These are phyloP conservation scores for Adrianichthys oophorus DNA, from an alignment of 2,797 vertebrate species.

Conservation along the genomic window DNA sequence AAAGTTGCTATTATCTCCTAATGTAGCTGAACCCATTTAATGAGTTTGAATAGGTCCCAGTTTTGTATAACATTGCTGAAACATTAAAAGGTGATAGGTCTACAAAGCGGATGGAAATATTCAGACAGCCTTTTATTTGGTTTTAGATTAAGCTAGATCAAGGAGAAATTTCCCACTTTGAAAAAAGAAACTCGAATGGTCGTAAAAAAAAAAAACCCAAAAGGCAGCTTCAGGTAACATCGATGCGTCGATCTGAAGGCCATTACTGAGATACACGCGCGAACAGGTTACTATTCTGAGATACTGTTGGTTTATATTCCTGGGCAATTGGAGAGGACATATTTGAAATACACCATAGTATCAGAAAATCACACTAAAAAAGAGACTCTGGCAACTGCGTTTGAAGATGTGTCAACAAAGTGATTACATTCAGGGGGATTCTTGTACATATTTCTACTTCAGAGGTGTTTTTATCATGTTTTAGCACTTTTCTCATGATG, in stretches of 20 bases:
- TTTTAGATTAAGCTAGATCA: not conserved
- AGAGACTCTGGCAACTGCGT: too few species aligned
- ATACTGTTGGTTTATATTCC: not conserved
- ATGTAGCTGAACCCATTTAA: not conserved
- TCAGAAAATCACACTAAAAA: too few species aligned
- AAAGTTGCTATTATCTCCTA: constrained; percentile 8
- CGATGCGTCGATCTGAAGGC: not conserved
- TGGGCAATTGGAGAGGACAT: too few species aligned
- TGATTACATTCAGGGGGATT: too few species aligned
- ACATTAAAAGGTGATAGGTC: constrained; percentile 4
- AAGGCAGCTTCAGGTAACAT: not conserved
- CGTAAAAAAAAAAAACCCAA: not conserved
- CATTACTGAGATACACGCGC: not conserved
- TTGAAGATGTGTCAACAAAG: too few species aligned
- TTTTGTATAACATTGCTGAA: not conserved
- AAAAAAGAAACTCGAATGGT: not conserved
- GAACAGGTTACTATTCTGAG: not conserved
- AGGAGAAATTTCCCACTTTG: too few species aligned
- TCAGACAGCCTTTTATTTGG: not conserved
- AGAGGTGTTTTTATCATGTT: too few species aligned
- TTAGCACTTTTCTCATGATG: too few species aligned
- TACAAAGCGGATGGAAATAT: constrained; percentile 6
- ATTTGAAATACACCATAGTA: too few species aligned
- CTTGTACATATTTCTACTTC: too few species aligned
- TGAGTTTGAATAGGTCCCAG: constrained; percentile 8